Base-by-base conservation (phyloP, 2,797 vertebrate species). In the Nannoperca obscura region DNA sequence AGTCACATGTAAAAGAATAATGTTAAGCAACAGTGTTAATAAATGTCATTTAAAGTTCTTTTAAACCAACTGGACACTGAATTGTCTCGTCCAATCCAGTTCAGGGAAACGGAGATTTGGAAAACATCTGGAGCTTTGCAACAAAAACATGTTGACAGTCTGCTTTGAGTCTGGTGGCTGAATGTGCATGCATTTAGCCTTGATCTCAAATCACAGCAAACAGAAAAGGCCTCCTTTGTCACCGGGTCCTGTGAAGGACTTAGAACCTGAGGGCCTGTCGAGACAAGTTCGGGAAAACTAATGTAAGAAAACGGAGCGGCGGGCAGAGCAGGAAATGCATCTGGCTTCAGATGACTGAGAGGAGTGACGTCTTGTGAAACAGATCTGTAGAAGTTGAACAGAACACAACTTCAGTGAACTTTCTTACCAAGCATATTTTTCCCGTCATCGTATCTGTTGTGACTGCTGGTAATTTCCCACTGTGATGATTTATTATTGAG, bases 81-180 rank as follows among this genome's bases (percentile, higher is more conserved):
- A 30, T 59, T 71, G 27, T 52, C 34, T 67, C 19, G 20, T 78
- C 65, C 36, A 36, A 40, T 50, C 20, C 24, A 60, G 57, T 66
- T 47, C 52, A 3, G 38, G 54, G 20, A 72, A 61, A 49, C 19
- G 38, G 52, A 78, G 61, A 80, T 64, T 72, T 58, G 54, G 76
- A 83, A 82, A 84, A 86, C 87, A 87, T 90, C 83, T 91, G 87
- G 86, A 84, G 84, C 65, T 82, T 71, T 79, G 78, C 79, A 76
- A 58, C 63, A 66, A 71, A 85, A 86, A 86, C 81, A 88, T 89
- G 89, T 81, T 86, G 82, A 88, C 85, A 74, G 86, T 84, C 86
- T 87, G 74, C 76, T 84, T 78, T 32, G 62, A 80, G 76, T 78
- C 64, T 63, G 9, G 76, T 62, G 65, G 42, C 55, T 74, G 73